Percentiles rank a stretch among this genome's conserved stretches.
phyloP scores from a whole-genome alignment of 2,888 invertebrate species.

The Standfussiana lucernea region DNA sequence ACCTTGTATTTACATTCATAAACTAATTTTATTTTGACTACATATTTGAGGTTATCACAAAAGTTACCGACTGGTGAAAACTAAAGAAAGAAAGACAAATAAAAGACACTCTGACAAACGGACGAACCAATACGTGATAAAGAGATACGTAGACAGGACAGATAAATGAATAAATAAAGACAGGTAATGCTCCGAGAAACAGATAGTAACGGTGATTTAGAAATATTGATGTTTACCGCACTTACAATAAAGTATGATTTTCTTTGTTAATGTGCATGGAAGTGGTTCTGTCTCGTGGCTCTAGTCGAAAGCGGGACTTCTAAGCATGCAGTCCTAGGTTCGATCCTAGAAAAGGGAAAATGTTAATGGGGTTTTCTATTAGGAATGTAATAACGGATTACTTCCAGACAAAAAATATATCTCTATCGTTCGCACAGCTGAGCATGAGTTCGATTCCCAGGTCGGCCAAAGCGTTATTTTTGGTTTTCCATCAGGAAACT shows the following conservation, averaged over 20 bases:
- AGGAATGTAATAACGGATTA: background rate
- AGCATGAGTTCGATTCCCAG: no score
- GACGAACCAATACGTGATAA: slow-evolving; percentile 3
- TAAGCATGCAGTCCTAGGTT: background rate
- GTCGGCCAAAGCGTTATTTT: no score
- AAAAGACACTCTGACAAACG: background rate
- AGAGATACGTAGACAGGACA: background rate
- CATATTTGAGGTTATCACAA: background rate
- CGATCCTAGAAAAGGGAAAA: background rate
- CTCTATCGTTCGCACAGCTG: no score
- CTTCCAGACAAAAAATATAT: no score
- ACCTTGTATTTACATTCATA: no score
- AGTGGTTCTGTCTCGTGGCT: no score
- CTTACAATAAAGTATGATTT: background rate
- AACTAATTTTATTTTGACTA: background rate
- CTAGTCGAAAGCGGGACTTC: background rate
- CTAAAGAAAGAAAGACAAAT: background rate
- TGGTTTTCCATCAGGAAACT: no score
- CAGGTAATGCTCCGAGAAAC: slow-evolving; percentile 11
- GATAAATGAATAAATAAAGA: slow-evolving; percentile 18
- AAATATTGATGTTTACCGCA: slow-evolving; percentile 11
- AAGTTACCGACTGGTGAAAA: background rate
- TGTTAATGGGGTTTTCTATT: background rate
- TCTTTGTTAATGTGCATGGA: background rate
- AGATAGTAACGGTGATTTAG: slow-evolving; percentile 23